Evolutionary conservation across 2,797 vertebrate genomes (phyloP).

Genomic region (Melanotaenia boesemani): DNA sequence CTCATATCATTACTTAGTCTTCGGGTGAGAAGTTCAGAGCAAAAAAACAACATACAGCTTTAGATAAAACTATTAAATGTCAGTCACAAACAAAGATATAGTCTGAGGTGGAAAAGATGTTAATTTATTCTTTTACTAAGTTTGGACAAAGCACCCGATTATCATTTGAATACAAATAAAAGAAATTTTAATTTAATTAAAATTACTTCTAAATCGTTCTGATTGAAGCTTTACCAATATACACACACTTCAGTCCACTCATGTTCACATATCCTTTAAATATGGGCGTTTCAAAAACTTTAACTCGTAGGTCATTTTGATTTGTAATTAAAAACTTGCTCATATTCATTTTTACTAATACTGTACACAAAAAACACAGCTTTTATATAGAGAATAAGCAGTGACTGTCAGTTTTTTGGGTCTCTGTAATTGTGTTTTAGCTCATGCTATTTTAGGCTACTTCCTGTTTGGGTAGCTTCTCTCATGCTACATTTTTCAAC

Average conservation of each 20-base stretch:
- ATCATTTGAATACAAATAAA: not conserved
- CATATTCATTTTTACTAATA: not conserved
- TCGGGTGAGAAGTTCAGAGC: conserved; percentile 29
- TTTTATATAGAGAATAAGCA: not conserved
- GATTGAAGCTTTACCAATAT: conserved; percentile 22
- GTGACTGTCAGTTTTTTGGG: not conserved
- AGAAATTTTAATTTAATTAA: not conserved
- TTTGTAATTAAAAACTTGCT: not conserved
- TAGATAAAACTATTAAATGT: conserved; percentile 1
- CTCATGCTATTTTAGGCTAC: too few relatives aligned
- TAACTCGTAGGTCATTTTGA: not conserved
- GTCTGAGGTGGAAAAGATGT: conserved; percentile 1
- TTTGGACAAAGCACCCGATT: not conserved
- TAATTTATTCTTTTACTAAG: not conserved
- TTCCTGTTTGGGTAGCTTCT: too few relatives aligned
- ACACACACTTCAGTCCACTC: conserved; percentile 25
- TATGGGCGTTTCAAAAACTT: conserved; percentile 39
- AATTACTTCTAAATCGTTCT: not conserved
- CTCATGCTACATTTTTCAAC: too few relatives aligned
- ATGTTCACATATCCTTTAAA: conserved; percentile 36
- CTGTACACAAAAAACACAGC: not conserved
- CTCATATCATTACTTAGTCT: conserved; percentile 4
- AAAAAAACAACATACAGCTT: not conserved
- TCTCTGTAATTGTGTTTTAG: too few relatives aligned
- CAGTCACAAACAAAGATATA: not conserved